phyloP scores from a whole-genome alignment of 2,113 vertebrate genomes.

The Gopherus flavomarginatus region DNA sequence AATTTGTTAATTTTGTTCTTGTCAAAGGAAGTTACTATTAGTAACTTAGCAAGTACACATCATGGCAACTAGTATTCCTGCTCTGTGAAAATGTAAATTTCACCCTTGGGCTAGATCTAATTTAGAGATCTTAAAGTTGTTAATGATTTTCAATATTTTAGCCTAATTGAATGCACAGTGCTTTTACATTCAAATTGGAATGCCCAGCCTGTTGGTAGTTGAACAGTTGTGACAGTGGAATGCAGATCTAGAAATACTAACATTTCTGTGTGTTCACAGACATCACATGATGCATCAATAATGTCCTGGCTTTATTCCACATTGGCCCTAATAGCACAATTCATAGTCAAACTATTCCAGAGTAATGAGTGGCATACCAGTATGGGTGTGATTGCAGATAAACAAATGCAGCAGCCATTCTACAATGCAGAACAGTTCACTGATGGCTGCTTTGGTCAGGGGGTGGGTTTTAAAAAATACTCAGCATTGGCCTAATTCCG shows the following conservation, averaged over 20 bases:
- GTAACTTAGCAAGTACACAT: not conserved
- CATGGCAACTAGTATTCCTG: not conserved
- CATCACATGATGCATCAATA: not conserved
- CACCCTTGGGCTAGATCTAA: slow-evolving; percentile 54
- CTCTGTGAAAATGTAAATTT: slow-evolving; percentile 17
- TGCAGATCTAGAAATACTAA: not conserved
- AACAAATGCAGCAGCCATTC: accelerated
- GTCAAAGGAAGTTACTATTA: not conserved
- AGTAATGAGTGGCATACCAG: not conserved
- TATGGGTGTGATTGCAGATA: not conserved
- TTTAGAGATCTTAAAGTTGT: slow-evolving; percentile 47
- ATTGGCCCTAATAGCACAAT: not conserved
- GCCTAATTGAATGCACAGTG: slow-evolving; percentile 44
- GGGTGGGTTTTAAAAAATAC: not conserved
- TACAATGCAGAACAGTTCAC: accelerated
- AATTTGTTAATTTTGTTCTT: not conserved
- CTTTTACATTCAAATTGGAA: slow-evolving; percentile 25
- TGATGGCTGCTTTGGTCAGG: accelerated
- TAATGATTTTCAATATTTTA: slow-evolving; percentile 63
- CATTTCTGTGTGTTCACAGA: accelerated
- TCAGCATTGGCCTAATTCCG: not conserved
- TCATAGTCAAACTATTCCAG: accelerated
- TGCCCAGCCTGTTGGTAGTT: not conserved
- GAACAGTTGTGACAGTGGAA: slow-evolving; percentile 19
- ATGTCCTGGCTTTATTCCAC: not conserved